These are phyloP conservation scores for Eulemur mongoz DNA, from an alignment of 2,797 vertebrate species.

Conservation along the genomic window DNA sequence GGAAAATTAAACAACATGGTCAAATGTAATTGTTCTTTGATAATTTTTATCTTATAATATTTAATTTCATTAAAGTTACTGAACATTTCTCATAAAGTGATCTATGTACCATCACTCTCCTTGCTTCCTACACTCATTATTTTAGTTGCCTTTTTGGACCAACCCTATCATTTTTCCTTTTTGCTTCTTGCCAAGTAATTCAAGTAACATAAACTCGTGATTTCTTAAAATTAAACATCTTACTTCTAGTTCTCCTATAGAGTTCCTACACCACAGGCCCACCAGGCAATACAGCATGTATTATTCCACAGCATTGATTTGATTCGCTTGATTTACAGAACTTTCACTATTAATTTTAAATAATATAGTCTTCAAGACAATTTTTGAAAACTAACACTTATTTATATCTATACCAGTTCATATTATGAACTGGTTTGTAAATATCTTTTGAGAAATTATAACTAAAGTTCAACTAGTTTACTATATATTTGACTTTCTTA, in stretches of 20 bases:
- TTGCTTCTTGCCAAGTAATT: background rate
- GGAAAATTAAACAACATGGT: background rate
- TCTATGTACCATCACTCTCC: background rate
- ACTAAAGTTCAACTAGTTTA: background rate
- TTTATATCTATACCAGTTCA: background rate
- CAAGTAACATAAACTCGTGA: background rate
- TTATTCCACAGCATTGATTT: background rate
- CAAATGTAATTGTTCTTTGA: background rate
- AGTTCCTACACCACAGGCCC: background rate
- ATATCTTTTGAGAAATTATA: background rate
- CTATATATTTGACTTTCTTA: background rate
- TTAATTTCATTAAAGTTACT: background rate
- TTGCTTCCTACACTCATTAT: background rate
- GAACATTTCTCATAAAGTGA: background rate
- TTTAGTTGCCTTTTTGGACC: background rate
- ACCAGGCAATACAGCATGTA: background rate
- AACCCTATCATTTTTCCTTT: background rate
- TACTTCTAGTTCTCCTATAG: background rate
- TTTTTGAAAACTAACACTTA: background rate
- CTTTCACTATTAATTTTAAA: background rate
- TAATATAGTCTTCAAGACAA: background rate
- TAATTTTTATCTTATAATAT: background rate
- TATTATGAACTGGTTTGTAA: background rate
- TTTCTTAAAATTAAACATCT: background rate
- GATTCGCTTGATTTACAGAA: background rate